Evolutionary conservation across 92 coral and sea anemone genomes (phyloP), one percentile per base, ranked within the genome.

Genomic region (Epizoanthus fatuus): DNA sequence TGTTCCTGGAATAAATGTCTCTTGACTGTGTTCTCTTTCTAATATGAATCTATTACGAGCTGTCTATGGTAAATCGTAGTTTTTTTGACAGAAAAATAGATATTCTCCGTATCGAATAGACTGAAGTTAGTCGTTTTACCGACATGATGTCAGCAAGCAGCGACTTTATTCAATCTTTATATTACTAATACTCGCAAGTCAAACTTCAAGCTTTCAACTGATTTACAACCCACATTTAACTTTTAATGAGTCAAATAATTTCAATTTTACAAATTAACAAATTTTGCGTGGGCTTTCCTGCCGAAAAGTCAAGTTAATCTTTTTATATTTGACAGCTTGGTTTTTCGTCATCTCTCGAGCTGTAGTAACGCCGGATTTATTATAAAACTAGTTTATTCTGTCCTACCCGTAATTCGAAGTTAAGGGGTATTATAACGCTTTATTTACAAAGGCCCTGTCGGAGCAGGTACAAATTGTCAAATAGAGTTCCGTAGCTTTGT

Each of bases 401-500:
- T 10, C 51, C 58, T 51, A 49, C 39, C 22, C 22, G 57, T 42
- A 77, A 60, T 42, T 60, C 63, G 69, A 77, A 29, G 69, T 77
- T 77, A 40, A 62, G 71, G 69, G 42, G 69, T 37, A 63, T 58
- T 40, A 44, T 15, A 45, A 58, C 49, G 62, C 65, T 77, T 77
- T 77, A 77, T 77, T 77, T 77, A 77, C 82, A 77, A 60, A 74
- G 80, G 44, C 20, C 62, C 3, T 62, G 68, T 59, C 39, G 15
- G 39, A 14, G 42, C 69, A 42, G 82, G 69, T 59, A 59, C 53
- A 49, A 49, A 9, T 49, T 8, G 11, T 32, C 64, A 60, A 60
- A 59, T 77, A 59, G 44, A 60, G 58, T 77, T 62, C 65, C 63
- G 55, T 77, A 42, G 69, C 71, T 77, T 77, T 77, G 82, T 77